Conservation (phyloP, 2,888 invertebrate genomes). For the Plagiodera versicolora region DNA sequence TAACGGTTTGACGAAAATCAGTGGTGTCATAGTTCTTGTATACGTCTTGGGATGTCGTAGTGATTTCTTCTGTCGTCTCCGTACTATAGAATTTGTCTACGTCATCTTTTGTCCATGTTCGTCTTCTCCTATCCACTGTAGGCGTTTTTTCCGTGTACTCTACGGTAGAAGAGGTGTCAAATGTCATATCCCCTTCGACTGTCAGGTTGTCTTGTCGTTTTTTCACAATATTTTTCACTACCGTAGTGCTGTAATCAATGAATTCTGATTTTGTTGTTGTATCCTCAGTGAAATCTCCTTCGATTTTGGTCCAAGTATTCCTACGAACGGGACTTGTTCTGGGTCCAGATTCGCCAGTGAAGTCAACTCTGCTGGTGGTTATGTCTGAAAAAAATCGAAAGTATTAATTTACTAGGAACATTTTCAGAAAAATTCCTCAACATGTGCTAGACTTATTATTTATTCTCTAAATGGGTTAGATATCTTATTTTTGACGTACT, state of each 20-base stretch:
- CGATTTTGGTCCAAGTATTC: slow-evolving; percentile 77
- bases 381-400: slow-evolving; percentile 58
- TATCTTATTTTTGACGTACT: too few relatives aligned
- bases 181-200: slow-evolving; percentile 69
- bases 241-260: slow-evolving; percentile 62
- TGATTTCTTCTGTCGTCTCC: slow-evolving; percentile 58
- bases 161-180: slow-evolving; percentile 65
- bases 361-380: slow-evolving; percentile 70
- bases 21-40: slow-evolving; percentile 64
- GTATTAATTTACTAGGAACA: too few relatives aligned
- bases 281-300: slow-evolving; percentile 72
- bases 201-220: slow-evolving; percentile 68
- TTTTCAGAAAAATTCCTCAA: too few relatives aligned
- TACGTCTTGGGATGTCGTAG: slow-evolving; percentile 70
- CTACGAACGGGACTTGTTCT: slow-evolving; percentile 68
- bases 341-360: slow-evolving; percentile 68
- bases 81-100: slow-evolving; percentile 69
- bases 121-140: slow-evolving; percentile 62
- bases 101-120: slow-evolving; percentile 75
- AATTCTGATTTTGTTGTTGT: slow-evolving; percentile 70
- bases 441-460: too few relatives aligned
- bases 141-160: slow-evolving; percentile 65
- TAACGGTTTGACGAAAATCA: slow-evolving; percentile 56
- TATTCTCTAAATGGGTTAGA: too few relatives aligned
- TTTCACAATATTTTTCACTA: slow-evolving; percentile 62